These are phyloP conservation scores for Muscicapa adusta DNA, from an alignment of 2,113 vertebrate genomes.

Conservation along the genomic window DNA sequence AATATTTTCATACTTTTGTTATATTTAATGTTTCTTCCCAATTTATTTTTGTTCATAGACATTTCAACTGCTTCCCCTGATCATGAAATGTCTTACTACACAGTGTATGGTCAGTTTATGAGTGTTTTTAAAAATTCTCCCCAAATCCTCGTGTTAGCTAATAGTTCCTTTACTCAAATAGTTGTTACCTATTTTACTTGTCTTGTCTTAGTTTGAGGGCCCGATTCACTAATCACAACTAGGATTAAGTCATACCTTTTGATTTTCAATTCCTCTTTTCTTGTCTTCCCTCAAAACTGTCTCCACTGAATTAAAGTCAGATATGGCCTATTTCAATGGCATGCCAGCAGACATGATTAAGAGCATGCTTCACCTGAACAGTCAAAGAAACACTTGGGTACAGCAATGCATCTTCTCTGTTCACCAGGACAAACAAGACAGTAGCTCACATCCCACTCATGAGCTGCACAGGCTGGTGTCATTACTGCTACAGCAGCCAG, in stretches of 20 bases:
- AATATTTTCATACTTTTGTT: constrained; percentile 50
- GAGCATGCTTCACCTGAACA: background rate
- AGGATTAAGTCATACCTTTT: background rate
- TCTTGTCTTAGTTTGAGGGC: constrained; percentile 45
- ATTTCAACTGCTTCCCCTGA: constrained; percentile 85
- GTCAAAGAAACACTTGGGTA: background rate
- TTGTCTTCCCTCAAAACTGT: background rate
- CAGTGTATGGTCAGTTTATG: constrained; percentile 80
- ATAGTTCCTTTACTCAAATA: constrained; percentile 57
- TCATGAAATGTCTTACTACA: constrained; percentile 85
- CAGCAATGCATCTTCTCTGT: background rate
- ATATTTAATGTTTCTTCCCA: constrained; percentile 65
- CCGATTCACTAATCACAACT: constrained; percentile 75
- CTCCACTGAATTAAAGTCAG: background rate
- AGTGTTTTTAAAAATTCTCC: constrained; percentile 48
- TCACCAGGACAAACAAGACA: background rate
- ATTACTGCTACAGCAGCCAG: background rate
- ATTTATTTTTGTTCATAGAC: constrained; percentile 85
- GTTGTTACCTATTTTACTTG: background rate
- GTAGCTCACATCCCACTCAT: background rate
- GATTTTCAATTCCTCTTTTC: background rate
- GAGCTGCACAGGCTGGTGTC: background rate
- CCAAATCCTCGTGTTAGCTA: constrained; percentile 44
- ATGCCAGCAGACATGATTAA: background rate
- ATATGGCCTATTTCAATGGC: background rate